phyloP scores from a whole-genome alignment of 1,140 invertebrate genomes.

The Brachionus paranguensis region DNA sequence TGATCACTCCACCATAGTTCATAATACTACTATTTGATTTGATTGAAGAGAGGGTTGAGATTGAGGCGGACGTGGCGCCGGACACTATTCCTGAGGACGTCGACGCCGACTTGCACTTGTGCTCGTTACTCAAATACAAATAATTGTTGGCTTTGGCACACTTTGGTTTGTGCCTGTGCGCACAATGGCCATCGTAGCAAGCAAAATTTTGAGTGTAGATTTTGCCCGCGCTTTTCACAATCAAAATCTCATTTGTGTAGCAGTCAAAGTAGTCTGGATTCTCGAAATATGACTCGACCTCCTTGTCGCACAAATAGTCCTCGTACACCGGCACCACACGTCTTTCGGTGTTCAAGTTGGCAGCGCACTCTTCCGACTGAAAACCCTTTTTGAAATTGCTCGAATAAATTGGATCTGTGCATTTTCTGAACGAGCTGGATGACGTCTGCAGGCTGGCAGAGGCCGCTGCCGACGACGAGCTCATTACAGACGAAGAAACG shows the following conservation, averaged over 20 bases:
- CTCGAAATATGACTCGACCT: constrained; percentile 28
- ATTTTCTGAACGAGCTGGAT: neutral
- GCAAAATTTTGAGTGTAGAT: neutral
- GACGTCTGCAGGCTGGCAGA: neutral
- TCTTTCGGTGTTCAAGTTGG: neutral
- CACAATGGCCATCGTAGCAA: neutral
- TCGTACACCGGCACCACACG: neutral
- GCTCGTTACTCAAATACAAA: neutral
- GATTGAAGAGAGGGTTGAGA: neutral
- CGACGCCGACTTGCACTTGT: neutral
- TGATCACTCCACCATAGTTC: neutral
- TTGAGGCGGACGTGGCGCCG: neutral
- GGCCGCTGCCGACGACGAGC: neutral
- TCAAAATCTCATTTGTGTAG: neutral
- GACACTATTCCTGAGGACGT: neutral
- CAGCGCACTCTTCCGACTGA: neutral
- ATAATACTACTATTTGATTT: constrained; percentile 19
- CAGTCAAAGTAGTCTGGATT: neutral
- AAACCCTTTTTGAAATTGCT: neutral
- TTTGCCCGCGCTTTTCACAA: neutral
- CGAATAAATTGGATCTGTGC: neutral
- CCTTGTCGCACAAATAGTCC: constrained; percentile 32
- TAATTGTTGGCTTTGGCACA: neutral
- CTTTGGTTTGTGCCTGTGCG: neutral
- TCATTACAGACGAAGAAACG: neutral